Evolutionary conservation across 2,888 invertebrate species (phyloP).

Genomic region (Oxystoma pomonae): DNA sequence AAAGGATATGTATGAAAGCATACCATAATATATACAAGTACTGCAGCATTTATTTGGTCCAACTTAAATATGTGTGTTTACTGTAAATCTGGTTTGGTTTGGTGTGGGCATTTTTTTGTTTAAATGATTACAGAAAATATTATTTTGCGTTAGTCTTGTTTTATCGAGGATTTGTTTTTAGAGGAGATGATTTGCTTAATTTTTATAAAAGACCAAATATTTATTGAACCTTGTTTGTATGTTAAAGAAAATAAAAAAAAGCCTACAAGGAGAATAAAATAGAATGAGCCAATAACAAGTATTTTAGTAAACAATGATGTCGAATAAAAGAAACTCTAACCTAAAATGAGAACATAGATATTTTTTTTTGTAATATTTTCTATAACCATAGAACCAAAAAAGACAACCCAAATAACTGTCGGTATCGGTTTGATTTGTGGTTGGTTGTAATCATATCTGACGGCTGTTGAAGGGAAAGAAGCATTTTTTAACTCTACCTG

Average conservation of each 20-base stretch:
- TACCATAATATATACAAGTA: conserved; percentile 43
- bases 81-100: conserved; percentile 48
- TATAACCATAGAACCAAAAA: neutral
- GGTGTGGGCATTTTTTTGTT: conserved; percentile 16
- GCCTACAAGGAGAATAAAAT: no score
- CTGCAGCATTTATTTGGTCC: conserved; percentile 43
- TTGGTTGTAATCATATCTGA: conserved; percentile 48
- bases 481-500: conserved; percentile 49
- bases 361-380: neutral
- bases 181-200: no score
- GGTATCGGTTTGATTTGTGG: conserved; percentile 55
- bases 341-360: no score
- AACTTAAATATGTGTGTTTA: conserved; percentile 44
- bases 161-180: no score
- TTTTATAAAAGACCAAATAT: no score
- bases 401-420: conserved; percentile 46
- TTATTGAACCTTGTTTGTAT: no score
- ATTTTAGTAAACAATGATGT: no score
- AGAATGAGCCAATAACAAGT: no score
- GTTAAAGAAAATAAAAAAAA: no score
- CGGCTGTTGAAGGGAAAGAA: conserved; percentile 48
- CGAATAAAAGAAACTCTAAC: no score
- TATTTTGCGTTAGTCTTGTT: no score
- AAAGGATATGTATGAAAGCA: conserved; percentile 46
- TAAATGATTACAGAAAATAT: conserved; percentile 10